Percentiles rank a stretch among this genome's conserved stretches.
phyloP scores from a whole-genome alignment of 2,797 vertebrate genomes.

The Microctenopoma lineatum region DNA sequence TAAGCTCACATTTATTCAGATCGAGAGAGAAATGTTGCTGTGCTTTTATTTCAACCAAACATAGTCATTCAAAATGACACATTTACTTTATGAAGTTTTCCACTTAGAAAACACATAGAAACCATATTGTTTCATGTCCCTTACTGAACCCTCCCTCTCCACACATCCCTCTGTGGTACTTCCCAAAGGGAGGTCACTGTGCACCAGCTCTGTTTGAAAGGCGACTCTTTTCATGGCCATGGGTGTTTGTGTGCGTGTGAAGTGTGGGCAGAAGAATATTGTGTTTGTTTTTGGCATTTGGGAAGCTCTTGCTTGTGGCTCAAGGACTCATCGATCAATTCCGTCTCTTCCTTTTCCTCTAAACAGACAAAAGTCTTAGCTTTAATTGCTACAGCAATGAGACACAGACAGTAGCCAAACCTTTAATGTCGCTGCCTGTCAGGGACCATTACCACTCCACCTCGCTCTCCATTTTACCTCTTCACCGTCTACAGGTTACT shows the following conservation, averaged over 20 bases:
- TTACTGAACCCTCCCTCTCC: constrained; percentile 20
- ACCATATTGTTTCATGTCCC: constrained; percentile 10
- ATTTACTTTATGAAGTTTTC: neutral
- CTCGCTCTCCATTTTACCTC: constrained; percentile 10
- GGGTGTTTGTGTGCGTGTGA: neutral
- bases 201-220: constrained; percentile 15
- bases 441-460: constrained; percentile 11
- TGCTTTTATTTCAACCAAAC: neutral
- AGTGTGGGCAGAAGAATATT: constrained; percentile 14
- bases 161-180: constrained; percentile 5
- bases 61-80: neutral
- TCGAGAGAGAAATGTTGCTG: too few species aligned
- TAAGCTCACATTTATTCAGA: too few species aligned
- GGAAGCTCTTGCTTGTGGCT: constrained; percentile 35
- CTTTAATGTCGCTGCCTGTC: constrained; percentile 40
- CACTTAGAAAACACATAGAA: neutral
- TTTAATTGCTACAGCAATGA: constrained; percentile 62
- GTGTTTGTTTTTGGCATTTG: constrained; percentile 54
- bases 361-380: constrained; percentile 51
- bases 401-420: constrained; percentile 24
- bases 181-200: constrained; percentile 26
- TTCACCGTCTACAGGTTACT: neutral
- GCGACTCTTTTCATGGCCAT: constrained; percentile 12
- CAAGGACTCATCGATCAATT: constrained; percentile 55
- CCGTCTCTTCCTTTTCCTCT: constrained; percentile 54